Evolutionary conservation across 2,113 vertebrate genomes (phyloP).

Genomic region (Laticauda laticaudata): DNA sequence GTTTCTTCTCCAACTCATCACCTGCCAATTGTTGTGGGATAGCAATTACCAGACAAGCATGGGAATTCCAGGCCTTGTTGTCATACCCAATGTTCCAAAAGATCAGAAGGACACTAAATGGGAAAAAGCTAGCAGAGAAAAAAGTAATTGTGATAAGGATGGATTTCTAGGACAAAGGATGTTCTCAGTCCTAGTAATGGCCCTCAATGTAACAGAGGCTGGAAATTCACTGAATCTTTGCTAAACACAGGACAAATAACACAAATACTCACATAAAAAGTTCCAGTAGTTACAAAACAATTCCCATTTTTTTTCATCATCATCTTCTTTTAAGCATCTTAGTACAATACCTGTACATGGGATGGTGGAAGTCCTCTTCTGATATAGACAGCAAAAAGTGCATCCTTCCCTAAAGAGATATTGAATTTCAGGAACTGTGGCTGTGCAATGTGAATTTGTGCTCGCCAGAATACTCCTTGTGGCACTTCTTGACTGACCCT

Average conservation of each 20-base stretch:
- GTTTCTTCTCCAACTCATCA: not conserved
- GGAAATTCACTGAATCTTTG: not conserved
- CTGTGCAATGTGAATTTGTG: constrained; percentile 90
- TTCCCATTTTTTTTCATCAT: not conserved
- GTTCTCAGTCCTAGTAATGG: not conserved
- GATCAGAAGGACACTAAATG: not conserved
- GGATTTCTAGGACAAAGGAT: not conserved
- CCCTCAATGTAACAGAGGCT: not conserved
- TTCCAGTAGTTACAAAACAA: not conserved
- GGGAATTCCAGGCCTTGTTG: not conserved
- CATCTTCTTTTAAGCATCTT: not conserved
- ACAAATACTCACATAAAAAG: not conserved
- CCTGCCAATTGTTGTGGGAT: not conserved
- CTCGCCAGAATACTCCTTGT: constrained; percentile 93
- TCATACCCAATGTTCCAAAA: not conserved
- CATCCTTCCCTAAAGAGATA: constrained; percentile 95
- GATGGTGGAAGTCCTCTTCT: constrained; percentile 94
- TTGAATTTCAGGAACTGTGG: constrained; percentile 99
- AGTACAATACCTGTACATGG: constrained; percentile 87
- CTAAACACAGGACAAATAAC: not conserved
- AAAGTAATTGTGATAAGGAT: not conserved
- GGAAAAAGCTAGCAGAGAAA: not conserved
- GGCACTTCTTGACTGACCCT: constrained; percentile 92
- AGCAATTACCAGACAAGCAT: not conserved
- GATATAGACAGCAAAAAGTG: constrained; percentile 96